Percentiles rank a stretch among this genome's conserved stretches.
phyloP scores from a whole-genome alignment of 2,888 invertebrate genomes.

The Heliconius ethilla region DNA sequence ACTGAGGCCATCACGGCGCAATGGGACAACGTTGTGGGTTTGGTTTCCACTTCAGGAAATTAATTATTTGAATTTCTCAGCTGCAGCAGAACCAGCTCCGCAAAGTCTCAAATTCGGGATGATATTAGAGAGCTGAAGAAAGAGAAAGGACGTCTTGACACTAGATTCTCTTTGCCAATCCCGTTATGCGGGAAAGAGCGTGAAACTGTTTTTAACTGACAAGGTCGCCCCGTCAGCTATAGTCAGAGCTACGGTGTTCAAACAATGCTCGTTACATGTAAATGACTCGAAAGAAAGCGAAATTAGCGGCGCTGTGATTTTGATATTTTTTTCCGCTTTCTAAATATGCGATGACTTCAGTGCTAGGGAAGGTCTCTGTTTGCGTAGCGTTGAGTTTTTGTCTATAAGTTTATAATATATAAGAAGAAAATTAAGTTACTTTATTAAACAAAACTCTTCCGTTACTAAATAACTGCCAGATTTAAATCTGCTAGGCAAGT shows the following conservation, averaged over 20 bases:
- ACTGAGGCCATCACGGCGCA: background rate
- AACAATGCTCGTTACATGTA: slow-evolving; percentile 64
- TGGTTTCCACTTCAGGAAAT: background rate
- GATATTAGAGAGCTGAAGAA: no score
- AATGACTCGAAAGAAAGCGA: slow-evolving; percentile 72
- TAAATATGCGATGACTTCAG: slow-evolving; percentile 55
- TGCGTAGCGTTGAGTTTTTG: background rate
- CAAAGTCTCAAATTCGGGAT: background rate
- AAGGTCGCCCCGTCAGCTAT: slow-evolving; percentile 28
- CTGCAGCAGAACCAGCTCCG: background rate
- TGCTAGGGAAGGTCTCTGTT: slow-evolving; percentile 19
- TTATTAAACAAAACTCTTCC: no score
- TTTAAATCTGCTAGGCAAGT: no score
- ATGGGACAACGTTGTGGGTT: background rate
- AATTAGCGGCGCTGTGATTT: slow-evolving; percentile 65
- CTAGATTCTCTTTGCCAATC: background rate
- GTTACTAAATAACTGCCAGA: no score
- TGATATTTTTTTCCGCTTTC: slow-evolving; percentile 78
- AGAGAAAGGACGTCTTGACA: no score
- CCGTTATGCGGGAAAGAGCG: background rate
- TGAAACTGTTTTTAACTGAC: slow-evolving; percentile 15
- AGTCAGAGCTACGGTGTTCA: slow-evolving; percentile 29
- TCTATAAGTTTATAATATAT: background rate
- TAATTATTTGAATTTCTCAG: background rate
- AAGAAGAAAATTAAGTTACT: no score